Percentiles rank a stretch among this genome's conserved stretches.
Conservation (phyloP, 2,797 vertebrate genomes). For the Babyrousa celebensis region DNA sequence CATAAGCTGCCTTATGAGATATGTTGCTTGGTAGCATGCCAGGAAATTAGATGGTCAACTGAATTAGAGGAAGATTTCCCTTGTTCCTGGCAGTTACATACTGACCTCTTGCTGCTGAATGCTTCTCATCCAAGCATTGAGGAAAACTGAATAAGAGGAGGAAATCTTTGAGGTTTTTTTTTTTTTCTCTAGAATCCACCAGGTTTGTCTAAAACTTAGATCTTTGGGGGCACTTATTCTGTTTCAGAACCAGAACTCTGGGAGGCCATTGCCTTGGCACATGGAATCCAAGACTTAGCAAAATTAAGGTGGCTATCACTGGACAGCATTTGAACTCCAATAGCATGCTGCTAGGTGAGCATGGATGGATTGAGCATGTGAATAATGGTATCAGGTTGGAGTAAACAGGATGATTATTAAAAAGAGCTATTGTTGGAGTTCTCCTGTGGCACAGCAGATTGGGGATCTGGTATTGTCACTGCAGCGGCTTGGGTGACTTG, state of each 20-base stretch:
- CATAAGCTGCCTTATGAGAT: conserved; percentile 89
- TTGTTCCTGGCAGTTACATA: conserved; percentile 92
- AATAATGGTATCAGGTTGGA: conserved; percentile 95
- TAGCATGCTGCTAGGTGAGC: conserved; percentile 93
- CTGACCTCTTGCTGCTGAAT: conserved; percentile 93
- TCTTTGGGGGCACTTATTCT: accelerated
- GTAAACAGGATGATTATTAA: not conserved
- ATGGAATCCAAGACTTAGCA: conserved; percentile 92
- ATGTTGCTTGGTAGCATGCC: conserved; percentile 87
- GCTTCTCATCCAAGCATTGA: conserved; percentile 92
- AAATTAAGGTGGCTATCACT: conserved; percentile 91
- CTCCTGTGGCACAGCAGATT: no score
- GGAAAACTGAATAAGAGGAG: conserved; percentile 90
- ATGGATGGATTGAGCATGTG: conserved; percentile 94
- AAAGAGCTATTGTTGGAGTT: accelerated
- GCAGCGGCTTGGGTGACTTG: no score
- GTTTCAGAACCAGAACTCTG: conserved; percentile 92
- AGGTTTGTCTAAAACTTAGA: not conserved
- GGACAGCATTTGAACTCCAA: conserved; percentile 92
- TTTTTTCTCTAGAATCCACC: not conserved
- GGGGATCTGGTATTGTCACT: no score
- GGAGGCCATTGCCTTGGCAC: conserved; percentile 89
- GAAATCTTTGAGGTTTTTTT: not conserved
- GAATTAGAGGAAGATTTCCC: conserved; percentile 93
- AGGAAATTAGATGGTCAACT: conserved; percentile 89